phyloP scores from a whole-genome alignment of 2,797 vertebrate species.

The Crypturellus tataupa region DNA sequence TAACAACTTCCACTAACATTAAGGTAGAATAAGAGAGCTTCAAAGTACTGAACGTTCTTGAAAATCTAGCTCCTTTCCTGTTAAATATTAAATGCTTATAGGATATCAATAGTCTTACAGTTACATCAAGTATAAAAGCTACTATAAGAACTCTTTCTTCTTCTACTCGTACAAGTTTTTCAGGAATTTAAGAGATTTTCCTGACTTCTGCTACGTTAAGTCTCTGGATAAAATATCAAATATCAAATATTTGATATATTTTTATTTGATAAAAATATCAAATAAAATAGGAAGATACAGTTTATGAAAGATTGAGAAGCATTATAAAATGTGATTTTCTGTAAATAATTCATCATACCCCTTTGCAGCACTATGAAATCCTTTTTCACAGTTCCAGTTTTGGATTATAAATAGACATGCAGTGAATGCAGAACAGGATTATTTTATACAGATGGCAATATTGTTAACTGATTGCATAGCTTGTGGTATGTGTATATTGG shows the following conservation, averaged over 20 bases:
- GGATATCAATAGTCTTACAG: not conserved
- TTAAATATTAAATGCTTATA: slow-evolving; percentile 21
- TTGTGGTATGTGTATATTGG: not conserved
- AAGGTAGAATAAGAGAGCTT: not conserved
- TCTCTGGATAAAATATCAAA: slow-evolving; percentile 63
- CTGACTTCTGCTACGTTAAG: slow-evolving; percentile 49
- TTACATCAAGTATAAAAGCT: slow-evolving; percentile 27
- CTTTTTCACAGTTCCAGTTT: not conserved
- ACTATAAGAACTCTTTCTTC: slow-evolving; percentile 19
- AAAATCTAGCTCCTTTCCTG: not conserved
- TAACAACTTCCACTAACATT: not conserved
- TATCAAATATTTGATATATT: no score
- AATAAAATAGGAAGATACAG: slow-evolving; percentile 56
- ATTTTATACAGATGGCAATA: slow-evolving; percentile 20
- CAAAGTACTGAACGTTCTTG: not conserved
- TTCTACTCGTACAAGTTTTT: slow-evolving; percentile 41
- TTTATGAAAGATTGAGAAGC: slow-evolving; percentile 70
- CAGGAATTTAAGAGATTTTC: slow-evolving; percentile 61
- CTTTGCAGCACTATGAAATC: slow-evolving; percentile 38
- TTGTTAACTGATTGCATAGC: not conserved
- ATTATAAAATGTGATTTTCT: slow-evolving; percentile 71
- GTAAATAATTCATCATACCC: slow-evolving; percentile 70
- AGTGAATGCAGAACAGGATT: slow-evolving; percentile 40
- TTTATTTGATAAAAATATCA: no score
- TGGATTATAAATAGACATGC: slow-evolving; percentile 33